Base-by-base conservation (phyloP, 1,140 invertebrate genomes). In the Zaprionus gabonicus region DNA sequence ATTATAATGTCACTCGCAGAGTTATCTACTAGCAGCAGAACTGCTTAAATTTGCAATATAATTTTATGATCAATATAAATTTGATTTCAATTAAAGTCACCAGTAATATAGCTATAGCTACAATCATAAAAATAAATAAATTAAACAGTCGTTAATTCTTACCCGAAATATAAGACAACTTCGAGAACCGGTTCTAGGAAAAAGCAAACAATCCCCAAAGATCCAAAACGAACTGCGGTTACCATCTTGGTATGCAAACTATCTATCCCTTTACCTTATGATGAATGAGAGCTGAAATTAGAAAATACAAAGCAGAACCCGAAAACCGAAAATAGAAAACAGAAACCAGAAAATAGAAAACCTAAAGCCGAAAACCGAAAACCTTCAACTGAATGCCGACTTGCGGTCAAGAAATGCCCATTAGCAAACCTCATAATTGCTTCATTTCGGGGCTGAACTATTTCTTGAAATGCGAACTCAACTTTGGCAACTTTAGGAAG, bases 391-490 rank as follows among this genome's bases (percentile, higher is more conserved):
- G 20, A 72, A 63, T 51, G 4, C 12, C 73, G 73, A 81, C 78
- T 85, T 84, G 81, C 59, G 81, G 81, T 84, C 78, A 53, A 79
- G 78, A 76, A 71, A 87, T 72, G 82, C 57, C 84, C 87, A 91
- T 91, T 91, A 91, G 88, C 80, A 71, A 71, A 91, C 90, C 87
- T 91, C 81, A 91, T 91, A 91, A 91, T 87, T 87, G 87, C 87
- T 91, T 87, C 78, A 91, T 76, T 84, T 74, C 27, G 58, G 31
- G 38, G 34, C 25, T 23, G 51, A 90, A 90, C 85, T 90, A 90
- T 90, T 90, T 90, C 60, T 49, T 28, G 23, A 80, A 80, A 73
- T 71, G 69, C 60, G 73, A 51, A 46, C 66, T 31, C 25, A 69
- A 88, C 60, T 77, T 76, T 13, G 38, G 38, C 41, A 64, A 63